phyloP scores from a whole-genome alignment of 2,888 invertebrate species.

The Schizotus pectinicornis region DNA sequence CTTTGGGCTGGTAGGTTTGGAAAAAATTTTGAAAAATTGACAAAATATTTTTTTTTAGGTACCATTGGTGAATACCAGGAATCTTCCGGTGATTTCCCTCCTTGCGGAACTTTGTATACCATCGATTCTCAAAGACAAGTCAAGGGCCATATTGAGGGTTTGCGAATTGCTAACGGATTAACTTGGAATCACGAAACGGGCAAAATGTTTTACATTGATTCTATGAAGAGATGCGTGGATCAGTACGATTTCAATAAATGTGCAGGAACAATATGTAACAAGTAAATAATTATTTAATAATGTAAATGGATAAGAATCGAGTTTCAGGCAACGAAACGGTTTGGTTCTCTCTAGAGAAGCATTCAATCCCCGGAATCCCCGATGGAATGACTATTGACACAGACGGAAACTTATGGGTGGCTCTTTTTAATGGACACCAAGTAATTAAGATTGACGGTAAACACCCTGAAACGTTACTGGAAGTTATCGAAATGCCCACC shows the following conservation, averaged over 20 bases:
- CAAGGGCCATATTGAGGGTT: conserved; percentile 49
- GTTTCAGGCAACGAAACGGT: conserved; percentile 63
- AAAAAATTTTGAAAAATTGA: background rate
- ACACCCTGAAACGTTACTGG: conserved; percentile 60
- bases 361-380: conserved; percentile 59
- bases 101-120: conserved; percentile 63
- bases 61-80: conserved; percentile 65
- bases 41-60: background rate
- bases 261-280: conserved; percentile 20
- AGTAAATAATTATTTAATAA: background rate
- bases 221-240: conserved; percentile 51
- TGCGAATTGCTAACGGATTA: conserved; percentile 80
- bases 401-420: conserved; percentile 76
- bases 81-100: conserved; percentile 62
- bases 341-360: conserved; percentile 61
- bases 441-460: conserved; percentile 62
- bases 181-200: conserved; percentile 73
- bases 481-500: conserved; percentile 66
- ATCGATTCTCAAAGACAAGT: conserved; percentile 40
- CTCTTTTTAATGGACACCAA: conserved; percentile 70
- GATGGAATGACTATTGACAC: conserved; percentile 80
- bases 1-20: conserved; percentile 71
- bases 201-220: conserved; percentile 79
- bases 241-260: too few relatives aligned
- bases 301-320: background rate